phyloP scores from a whole-genome alignment of 2,888 invertebrate species.

The Galeruca laticollis region DNA sequence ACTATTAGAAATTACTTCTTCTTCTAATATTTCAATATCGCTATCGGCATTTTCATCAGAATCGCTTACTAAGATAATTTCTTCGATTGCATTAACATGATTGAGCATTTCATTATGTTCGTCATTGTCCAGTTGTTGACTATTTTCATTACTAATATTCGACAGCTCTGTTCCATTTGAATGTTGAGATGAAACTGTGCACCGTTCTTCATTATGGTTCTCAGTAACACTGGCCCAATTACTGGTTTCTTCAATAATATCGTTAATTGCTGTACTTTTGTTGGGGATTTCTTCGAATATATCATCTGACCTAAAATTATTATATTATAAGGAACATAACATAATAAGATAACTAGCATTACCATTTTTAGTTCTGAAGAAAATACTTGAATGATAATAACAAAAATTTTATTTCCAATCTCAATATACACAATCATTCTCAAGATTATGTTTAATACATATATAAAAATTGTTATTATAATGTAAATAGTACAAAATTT shows the following conservation, averaged over 20 bases:
- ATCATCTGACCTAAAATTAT: neutral
- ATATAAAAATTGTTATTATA: too few relatives aligned
- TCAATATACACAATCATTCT: neutral
- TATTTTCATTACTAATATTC: neutral
- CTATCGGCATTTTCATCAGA: neutral
- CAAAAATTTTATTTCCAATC: neutral
- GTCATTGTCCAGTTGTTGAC: neutral
- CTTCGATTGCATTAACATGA: neutral
- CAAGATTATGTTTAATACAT: neutral
- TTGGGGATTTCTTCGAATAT: neutral
- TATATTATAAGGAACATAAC: slow-evolving; percentile 1
- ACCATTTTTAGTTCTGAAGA: neutral
- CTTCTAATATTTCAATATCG: neutral
- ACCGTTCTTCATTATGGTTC: neutral
- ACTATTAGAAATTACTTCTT: neutral
- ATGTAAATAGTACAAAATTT: too few relatives aligned
- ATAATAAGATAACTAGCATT: neutral
- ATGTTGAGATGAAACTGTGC: neutral
- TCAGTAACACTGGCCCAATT: neutral
- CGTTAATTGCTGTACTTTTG: neutral
- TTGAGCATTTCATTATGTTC: neutral
- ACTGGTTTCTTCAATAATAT: neutral
- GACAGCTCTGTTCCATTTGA: neutral
- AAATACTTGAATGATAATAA: neutral
- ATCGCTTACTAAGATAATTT: neutral